Evolutionary conservation across 2,113 vertebrate species (phyloP), one percentile per base, ranked within the genome.

Genomic region (Centropristis striata): DNA sequence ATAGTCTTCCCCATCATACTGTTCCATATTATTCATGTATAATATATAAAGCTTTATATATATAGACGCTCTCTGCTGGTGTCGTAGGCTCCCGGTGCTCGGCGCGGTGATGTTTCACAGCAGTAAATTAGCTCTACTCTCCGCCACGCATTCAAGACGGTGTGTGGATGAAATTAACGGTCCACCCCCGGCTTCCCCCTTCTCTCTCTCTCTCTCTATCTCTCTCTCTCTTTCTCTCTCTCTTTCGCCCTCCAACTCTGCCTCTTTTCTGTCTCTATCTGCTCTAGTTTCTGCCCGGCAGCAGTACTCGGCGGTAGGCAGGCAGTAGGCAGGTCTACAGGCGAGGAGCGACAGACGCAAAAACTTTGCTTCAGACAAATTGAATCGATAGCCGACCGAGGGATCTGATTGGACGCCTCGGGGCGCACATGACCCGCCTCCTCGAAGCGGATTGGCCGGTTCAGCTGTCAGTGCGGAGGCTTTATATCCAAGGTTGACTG

Each of bases 1-100:
- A 37, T 99, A 98, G 63, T 93, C 90, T 1, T 97, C 96, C 23
- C 88, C 95, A 71, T 99, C 97, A 92, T 97, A 96, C 0, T 96
- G 94, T 86, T 98, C 97, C 97, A 98, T 98, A 84, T 77, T 86
- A 66, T 39, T 25, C 51, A n/a, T 41, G 16, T 54, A 15, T 58
- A 1, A 15, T 58, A 1, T 60, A 0, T 68, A 60, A 20, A 59
- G 8, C 57, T 60, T 2, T 32, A 42, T 78, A 39, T 70, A 5
- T 49, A 44, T 20, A 42, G 37, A 71, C 46, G 71, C 58, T 23
- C 44, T 78, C 63, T 65, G 75, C 74, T 76, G 16, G 46, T 72
- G 46, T 50, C 42, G 47, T n/a, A 44, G 71, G 80, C 87, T 90
- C 76, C 72, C 74, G 86, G 84, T 86, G 73, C 71, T 81, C 63